Base-by-base conservation (phyloP, 2,888 invertebrate species). In the Hypena proboscidalis region DNA sequence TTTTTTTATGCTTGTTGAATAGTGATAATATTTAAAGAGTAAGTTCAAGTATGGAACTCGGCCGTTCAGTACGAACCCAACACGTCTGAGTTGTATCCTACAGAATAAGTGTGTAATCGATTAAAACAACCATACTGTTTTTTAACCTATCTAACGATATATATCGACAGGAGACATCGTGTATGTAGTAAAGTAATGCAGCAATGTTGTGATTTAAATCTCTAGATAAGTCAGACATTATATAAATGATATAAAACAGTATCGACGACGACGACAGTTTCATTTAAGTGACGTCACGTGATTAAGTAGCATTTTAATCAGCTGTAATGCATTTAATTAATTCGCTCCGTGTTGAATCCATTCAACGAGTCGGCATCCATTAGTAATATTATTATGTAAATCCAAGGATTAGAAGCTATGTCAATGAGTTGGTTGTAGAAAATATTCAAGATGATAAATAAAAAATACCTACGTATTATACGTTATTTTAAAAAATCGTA, bases 301-400 rank as follows among this genome's bases (percentile, higher is more conserved):
- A 15, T 13, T 34, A 26, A 30, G 27, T 17, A 4, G 36, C 10
- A 19, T 40, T 44, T 29, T 23, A 35, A 35, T 44, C 31, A 36
- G 25, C 15, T 9, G 7, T 37, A 30, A 40, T 34, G 27, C 21
- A 23, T n/a, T 11, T 23, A 29, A 41, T 36, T 36, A 36, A 48
- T 55, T 35, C 39, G 22, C 4, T 48, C 32, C 35, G 26, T 29
- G 37, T 14, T 51, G 39, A 15, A 47, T 37, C 11, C 42, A 40
- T 45, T 48, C 19, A 31, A 11, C 29, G 26, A 35, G 8, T 34
- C 6, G 5, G 37, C 34, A 32, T 26, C 26, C 27, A 37, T 38
- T 42, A 39, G 21, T 17, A 21, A 44, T 31, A 44, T 31, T 23
- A n/a, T 9, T 17, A 29, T 15, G n/a, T 37, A 23, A 17, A 4